These are phyloP conservation scores for Aplysina aerophoba DNA, from an alignment of 37 sponge, comb jelly and placozoan species.

Conservation along the genomic window DNA sequence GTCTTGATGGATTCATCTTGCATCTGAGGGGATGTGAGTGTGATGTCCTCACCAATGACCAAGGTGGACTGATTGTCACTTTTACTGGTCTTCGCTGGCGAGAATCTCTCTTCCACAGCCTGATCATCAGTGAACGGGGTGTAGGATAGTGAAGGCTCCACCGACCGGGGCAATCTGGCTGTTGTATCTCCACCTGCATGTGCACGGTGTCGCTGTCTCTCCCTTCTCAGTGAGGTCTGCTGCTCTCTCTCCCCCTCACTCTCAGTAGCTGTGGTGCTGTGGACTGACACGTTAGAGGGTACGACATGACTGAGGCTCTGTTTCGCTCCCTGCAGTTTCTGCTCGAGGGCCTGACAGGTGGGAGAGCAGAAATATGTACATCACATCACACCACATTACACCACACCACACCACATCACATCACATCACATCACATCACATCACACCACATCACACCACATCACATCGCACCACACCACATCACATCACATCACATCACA, in stretches of 20 bases:
- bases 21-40: too few relatives aligned
- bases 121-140: slow-evolving; percentile 20
- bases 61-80: too few relatives aligned
- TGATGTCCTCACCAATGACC: too few relatives aligned
- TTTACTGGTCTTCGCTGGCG: too few relatives aligned
- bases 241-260: slow-evolving; percentile 24
- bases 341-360: slow-evolving; percentile 3
- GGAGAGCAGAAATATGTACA: background rate
- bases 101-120: too few relatives aligned
- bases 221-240: background rate
- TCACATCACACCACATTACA: too few relatives aligned
- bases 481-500: background rate
- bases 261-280: slow-evolving; percentile 10
- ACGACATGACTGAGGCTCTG: background rate
- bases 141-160: slow-evolving; percentile 7
- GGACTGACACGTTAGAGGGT: background rate
- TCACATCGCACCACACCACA: background rate
- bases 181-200: too few relatives aligned
- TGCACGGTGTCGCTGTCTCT: background rate
- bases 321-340: slow-evolving; percentile 30
- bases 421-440: background rate
- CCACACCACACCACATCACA: background rate
- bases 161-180: background rate
- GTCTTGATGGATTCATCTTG: too few relatives aligned
- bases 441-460: background rate